These are phyloP conservation scores for Melospiza georgiana DNA, from an alignment of 2,113 vertebrate species.

Conservation along the genomic window DNA sequence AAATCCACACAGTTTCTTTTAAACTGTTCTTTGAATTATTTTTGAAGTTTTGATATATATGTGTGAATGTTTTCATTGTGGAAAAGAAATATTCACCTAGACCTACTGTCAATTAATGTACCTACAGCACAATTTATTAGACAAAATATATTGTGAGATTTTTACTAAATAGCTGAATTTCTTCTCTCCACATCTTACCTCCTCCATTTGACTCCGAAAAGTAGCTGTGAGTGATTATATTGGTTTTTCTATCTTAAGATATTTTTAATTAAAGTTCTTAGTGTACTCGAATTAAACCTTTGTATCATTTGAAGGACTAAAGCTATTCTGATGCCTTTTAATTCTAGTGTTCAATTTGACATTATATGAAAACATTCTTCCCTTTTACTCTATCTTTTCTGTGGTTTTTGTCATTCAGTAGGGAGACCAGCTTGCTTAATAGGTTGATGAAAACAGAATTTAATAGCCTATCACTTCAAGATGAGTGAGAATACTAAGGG, in stretches of 20 bases:
- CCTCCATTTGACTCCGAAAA: not conserved
- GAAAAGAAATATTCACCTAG: not conserved
- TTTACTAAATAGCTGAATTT: not conserved
- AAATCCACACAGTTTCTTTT: not conserved
- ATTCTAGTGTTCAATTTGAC: not conserved
- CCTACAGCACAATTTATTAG: not conserved
- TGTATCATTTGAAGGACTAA: not conserved
- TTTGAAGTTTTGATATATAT: not conserved
- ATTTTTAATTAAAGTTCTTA: conserved; percentile 21
- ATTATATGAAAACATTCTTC: not conserved
- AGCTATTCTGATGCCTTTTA: not conserved
- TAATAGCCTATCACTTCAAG: not conserved
- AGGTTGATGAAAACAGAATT: not conserved
- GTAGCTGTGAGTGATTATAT: not conserved
- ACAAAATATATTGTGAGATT: not conserved
- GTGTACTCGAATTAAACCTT: not conserved
- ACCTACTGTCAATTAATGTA: not conserved
- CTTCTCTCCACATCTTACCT: not conserved
- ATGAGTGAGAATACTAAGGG: not conserved
- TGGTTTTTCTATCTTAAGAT: not conserved
- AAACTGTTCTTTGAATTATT: not conserved
- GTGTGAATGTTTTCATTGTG: not conserved
- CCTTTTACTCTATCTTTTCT: not conserved
- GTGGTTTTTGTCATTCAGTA: not conserved
- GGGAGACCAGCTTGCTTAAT: not conserved